A percentile compares a stretch with the other conserved stretches of the same genome.
Conservation (phyloP, 2,888 invertebrate genomes). For the Nectonema munidae region DNA sequence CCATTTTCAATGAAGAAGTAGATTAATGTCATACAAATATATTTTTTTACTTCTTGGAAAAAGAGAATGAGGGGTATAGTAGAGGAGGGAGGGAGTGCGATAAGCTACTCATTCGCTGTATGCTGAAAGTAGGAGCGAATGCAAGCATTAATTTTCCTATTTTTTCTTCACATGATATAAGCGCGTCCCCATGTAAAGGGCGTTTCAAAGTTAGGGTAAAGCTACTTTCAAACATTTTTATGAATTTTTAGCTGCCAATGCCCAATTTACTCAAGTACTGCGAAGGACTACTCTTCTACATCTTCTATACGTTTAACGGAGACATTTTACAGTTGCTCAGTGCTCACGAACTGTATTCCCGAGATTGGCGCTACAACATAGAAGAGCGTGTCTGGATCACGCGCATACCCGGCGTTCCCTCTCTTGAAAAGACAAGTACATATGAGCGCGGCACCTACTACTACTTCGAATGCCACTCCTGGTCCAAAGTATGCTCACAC, state of each 20-base stretch:
- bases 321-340: slow-evolving; percentile 89
- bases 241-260: slow-evolving; percentile 11
- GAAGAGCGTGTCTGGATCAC: slow-evolving; percentile 49
- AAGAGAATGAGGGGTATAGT: too few relatives aligned
- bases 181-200: too few relatives aligned
- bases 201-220: too few relatives aligned
- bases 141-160: too few relatives aligned
- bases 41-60: too few relatives aligned
- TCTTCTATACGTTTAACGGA: slow-evolving; percentile 94
- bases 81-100: too few relatives aligned
- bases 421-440: slow-evolving; percentile 66
- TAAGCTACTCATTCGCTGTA: too few relatives aligned
- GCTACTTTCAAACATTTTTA: too few relatives aligned
- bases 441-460: slow-evolving; percentile 96
- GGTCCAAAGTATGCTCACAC: slow-evolving; percentile 59
- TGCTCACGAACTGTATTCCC: slow-evolving; percentile 70
- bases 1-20: too few relatives aligned
- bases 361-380: slow-evolving; percentile 97
- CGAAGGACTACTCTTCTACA: slow-evolving; percentile 89
- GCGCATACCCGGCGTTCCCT: slow-evolving; percentile 32
- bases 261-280: slow-evolving; percentile 26
- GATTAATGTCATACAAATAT: too few relatives aligned
- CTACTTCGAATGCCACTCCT: slow-evolving; percentile 91
- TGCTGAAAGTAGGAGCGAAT: too few relatives aligned
- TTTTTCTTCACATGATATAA: too few relatives aligned